A percentile compares a stretch with the other conserved stretches of the same genome.
Evolutionary conservation across 2,888 invertebrate genomes (phyloP).

Genomic region (Neoitamus cyanurus): DNA sequence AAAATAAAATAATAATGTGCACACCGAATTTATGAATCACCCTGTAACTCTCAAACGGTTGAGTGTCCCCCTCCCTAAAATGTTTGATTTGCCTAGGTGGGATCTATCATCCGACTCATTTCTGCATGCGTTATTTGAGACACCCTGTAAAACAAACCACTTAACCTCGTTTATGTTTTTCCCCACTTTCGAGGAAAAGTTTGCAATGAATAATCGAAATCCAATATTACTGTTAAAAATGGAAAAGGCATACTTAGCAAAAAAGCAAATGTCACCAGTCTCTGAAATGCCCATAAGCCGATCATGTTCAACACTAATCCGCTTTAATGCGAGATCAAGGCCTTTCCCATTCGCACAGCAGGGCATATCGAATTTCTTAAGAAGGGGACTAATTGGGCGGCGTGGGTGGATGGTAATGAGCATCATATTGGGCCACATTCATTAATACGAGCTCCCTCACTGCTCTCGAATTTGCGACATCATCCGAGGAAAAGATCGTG

Average conservation of each 20-base stretch:
- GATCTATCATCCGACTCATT: too few species aligned
- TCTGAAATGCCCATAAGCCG: background rate
- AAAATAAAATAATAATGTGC: too few species aligned
- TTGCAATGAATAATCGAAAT: too few species aligned
- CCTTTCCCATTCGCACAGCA: background rate
- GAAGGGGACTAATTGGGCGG: slow-evolving; percentile 14
- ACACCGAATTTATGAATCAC: too few species aligned
- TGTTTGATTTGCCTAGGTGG: too few species aligned
- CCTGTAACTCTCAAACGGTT: too few species aligned
- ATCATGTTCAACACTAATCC: background rate
- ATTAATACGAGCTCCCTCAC: slow-evolving; percentile 13
- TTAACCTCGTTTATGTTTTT: too few species aligned
- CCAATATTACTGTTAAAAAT: too few species aligned
- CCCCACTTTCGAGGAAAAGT: too few species aligned
- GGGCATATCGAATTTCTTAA: slow-evolving; percentile 36
- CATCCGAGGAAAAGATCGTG: background rate
- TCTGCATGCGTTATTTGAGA: too few species aligned
- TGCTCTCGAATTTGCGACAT: slow-evolving; percentile 14
- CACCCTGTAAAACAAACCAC: too few species aligned
- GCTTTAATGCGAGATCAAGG: slow-evolving; percentile 9
- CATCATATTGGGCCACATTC: slow-evolving; percentile 1
- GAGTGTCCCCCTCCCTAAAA: too few species aligned
- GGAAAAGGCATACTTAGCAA: background rate
- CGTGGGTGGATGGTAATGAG: slow-evolving; percentile 11
- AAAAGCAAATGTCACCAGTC: background rate